Base-by-base conservation (phyloP, 2,113 vertebrate genomes). In the Lophotis ruficrista region DNA sequence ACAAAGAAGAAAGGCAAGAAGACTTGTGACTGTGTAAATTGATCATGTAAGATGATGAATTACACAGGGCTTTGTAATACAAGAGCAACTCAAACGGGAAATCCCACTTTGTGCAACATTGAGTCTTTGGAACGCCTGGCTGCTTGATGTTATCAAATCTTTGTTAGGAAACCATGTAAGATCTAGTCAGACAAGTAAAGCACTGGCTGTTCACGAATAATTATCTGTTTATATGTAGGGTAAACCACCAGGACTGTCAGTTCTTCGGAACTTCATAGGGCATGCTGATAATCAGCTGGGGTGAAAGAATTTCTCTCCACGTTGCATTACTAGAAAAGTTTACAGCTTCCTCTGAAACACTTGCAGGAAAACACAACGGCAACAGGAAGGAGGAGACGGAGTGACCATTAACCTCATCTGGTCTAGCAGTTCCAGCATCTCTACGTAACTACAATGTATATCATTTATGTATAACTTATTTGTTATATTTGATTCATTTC, bases 1-100 rank as follows among this genome's bases (percentile, higher is more conserved):
- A 80, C 60, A 83, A 69, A 86, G 35, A 51, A 87, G 43, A 79
- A 90, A 75, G 50, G 57, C 70, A 92, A 90, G 84, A 96, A 61
- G 47, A 83, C 47, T 23, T 35, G 64, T 78, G 66, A 76, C 50
- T 72, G 17, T 51, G 33, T 87, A 87, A 62, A 50, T 1, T 50
- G 37, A 66, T 78, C 35, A 43, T 10, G 10, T 50, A 58, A 77
- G 64, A 83, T 51, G 35, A 87, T 16, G 14, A 87, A 64, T 77
- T 73, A 41, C 68, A 60, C 51, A 80, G 35, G 13, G n/a, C 12
- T 88, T 54, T 86, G 30, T 72, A 83, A 79, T 22, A 76, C 33
- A 76, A 68, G 68, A 90, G 33, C 1, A 0, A 82, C 45, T 93
- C 53, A 56, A 84, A 50, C 33, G 72, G 70, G 56, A 96, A 84